Evolutionary conservation across 2,797 vertebrate species (phyloP), one percentile per base, ranked within the genome.

Genomic region (Gallinago stenura): DNA sequence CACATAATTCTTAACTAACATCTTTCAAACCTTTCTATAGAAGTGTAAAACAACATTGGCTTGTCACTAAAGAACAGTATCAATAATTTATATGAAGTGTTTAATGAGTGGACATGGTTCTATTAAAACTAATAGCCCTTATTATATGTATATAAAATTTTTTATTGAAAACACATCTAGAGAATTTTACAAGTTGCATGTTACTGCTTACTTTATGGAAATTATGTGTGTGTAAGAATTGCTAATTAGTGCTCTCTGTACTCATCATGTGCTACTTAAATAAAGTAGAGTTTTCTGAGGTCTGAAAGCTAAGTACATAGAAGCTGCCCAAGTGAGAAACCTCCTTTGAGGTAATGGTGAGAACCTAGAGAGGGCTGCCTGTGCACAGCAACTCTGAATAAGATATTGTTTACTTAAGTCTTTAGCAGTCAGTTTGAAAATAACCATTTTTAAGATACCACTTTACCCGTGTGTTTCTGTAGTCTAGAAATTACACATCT

Each of bases 21-120:
- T 86, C 26, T 93, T 90, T 83, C 80, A 90, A 65, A 79, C 25
- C 30, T 91, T 72, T n/a, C 81, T 75, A 4, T 4, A 62, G 37
- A 73, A 89, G 11, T 43, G 41, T 77, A 78, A 89, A 84, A 35
- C 37, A 84, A 35, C 25, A 51, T 19, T 87, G 90, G 35, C 62
- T 78, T 81, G 31, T 70, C 48, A 31, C 35, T 77, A 18, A 87
- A 90, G 41, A 88, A 53, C 25, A 61, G 7, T 70, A 65, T 90
- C 22, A 56, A 8, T 79, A 20, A 76, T 76, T 93, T 68, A 60
- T 61, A 39, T 68, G 16, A 69, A 66, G 45, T 48, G 8, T 46
- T 80, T 76, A 51, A 50, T 51, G 39, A 83, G 39, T 35, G 22
- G 31, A 62, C 37, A 24, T 61, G 10, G 5, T 66, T 90, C 25